A percentile compares a stretch with the other conserved stretches of the same genome.
Evolutionary conservation across 1,140 invertebrate genomes (phyloP).

Genomic region (Saccostrea cuccullata): DNA sequence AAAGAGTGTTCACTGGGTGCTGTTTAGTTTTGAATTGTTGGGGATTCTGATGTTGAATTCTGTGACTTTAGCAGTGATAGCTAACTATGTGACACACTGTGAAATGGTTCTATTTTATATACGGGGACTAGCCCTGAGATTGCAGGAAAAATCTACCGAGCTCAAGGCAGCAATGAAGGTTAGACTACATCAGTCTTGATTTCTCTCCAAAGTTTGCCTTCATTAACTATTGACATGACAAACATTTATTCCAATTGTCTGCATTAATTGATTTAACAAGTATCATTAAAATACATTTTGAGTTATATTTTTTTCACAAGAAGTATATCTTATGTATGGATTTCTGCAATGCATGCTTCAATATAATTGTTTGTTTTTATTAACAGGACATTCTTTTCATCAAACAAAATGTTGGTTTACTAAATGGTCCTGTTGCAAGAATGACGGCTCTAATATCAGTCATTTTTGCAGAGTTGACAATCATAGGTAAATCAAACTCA

Average conservation of each 20-base stretch:
- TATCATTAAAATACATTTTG: no score
- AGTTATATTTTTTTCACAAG: no score
- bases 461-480: constrained; percentile 76
- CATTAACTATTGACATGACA: no score
- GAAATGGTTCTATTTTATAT: constrained; percentile 78
- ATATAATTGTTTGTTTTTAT: not conserved
- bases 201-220: not conserved
- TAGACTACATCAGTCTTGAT: constrained; percentile 13
- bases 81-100: constrained; percentile 79
- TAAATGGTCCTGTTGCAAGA: constrained; percentile 76
- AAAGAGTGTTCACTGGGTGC: constrained; percentile 64
- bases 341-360: no score
- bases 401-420: constrained; percentile 71
- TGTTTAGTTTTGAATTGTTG: constrained; percentile 72
- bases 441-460: constrained; percentile 77
- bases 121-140: constrained; percentile 70
- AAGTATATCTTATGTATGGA: no score
- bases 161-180: constrained; percentile 78
- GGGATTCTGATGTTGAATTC: constrained; percentile 74
- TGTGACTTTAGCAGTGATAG: constrained; percentile 75
- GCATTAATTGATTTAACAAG: no score
- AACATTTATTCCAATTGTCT: no score
- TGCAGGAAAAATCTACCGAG: constrained; percentile 77
- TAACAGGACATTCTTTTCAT: constrained; percentile 76
- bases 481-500: constrained; percentile 70